phyloP scores from a whole-genome alignment of 2,797 vertebrate genomes.

The Lacerta agilis region DNA sequence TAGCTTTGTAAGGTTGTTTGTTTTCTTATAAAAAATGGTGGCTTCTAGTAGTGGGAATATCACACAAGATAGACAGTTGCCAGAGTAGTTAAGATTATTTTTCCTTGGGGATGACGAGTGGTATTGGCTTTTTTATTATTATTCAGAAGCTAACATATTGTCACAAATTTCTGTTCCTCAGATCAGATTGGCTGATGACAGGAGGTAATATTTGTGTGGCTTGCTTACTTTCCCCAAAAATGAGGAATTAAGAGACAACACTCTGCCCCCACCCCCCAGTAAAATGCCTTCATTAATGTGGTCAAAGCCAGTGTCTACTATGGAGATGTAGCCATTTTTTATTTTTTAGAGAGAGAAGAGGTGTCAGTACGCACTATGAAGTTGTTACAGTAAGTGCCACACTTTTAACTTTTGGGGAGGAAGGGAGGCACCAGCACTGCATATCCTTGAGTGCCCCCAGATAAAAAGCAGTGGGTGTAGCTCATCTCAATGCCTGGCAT shows the following conservation, averaged over 20 bases:
- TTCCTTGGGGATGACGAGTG: conserved; percentile 7
- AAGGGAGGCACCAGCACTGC: too few relatives aligned
- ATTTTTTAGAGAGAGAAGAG: too few relatives aligned
- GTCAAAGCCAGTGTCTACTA: not conserved
- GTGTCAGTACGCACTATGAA: too few relatives aligned
- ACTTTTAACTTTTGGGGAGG: too few relatives aligned
- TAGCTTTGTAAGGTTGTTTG: conserved; percentile 10
- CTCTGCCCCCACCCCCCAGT: too few relatives aligned
- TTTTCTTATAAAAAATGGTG: conserved; percentile 9
- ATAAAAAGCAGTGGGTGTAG: not conserved
- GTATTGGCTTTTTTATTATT: not conserved
- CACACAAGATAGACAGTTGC: not conserved
- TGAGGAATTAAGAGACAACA: not conserved
- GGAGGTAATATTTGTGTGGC: not conserved
- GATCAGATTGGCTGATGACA: not conserved
- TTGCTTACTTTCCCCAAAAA: not conserved
- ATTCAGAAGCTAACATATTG: not conserved
- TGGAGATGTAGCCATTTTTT: too few relatives aligned
- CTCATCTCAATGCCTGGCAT: not conserved
- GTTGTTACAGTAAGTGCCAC: too few relatives aligned
- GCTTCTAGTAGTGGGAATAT: not conserved
- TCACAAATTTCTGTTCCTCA: not conserved
- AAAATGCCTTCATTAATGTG: not conserved
- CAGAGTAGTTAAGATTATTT: conserved; percentile 11
- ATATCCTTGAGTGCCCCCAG: too few relatives aligned